Evolutionary conservation across 2,797 vertebrate species (phyloP).

Genomic region (Enoplosus armatus): DNA sequence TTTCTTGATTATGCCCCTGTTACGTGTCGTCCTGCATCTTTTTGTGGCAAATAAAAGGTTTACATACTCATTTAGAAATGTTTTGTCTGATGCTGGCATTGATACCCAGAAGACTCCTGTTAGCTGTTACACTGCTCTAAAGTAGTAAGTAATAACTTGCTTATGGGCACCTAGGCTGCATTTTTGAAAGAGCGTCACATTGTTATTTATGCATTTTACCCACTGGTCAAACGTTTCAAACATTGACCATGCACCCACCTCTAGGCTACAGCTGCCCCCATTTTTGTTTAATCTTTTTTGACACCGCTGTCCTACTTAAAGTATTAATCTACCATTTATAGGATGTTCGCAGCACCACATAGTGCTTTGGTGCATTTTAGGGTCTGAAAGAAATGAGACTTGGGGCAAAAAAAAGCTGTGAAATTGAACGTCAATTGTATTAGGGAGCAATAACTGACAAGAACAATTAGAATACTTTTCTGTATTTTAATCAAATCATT

Average conservation of each 20-base stretch:
- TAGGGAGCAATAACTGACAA: neutral
- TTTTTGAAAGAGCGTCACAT: constrained; percentile 47
- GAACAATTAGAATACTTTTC: neutral
- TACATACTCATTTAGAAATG: neutral
- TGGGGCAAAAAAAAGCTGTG: neutral
- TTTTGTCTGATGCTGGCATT: neutral
- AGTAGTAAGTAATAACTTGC: neutral
- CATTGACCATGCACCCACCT: constrained; percentile 47
- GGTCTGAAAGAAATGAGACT: constrained; percentile 18
- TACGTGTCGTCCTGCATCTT: constrained; percentile 27
- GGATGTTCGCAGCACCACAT: constrained; percentile 33
- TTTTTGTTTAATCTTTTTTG: constrained; percentile 65
- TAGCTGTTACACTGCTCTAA: neutral
- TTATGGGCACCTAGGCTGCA: neutral
- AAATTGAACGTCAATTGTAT: neutral
- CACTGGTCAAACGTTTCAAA: constrained; percentile 28
- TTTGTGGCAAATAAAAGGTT: neutral
- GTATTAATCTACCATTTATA: constrained; percentile 55
- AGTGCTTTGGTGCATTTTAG: constrained; percentile 31
- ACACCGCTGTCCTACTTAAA: constrained; percentile 73
- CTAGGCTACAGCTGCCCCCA: constrained; percentile 60
- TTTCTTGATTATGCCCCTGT: constrained; percentile 18
- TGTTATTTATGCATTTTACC: constrained; percentile 26
- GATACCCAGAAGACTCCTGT: neutral
- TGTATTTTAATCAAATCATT: neutral